Base-by-base conservation (phyloP, 1,140 invertebrate genomes). In the Ylistrum balloti region DNA sequence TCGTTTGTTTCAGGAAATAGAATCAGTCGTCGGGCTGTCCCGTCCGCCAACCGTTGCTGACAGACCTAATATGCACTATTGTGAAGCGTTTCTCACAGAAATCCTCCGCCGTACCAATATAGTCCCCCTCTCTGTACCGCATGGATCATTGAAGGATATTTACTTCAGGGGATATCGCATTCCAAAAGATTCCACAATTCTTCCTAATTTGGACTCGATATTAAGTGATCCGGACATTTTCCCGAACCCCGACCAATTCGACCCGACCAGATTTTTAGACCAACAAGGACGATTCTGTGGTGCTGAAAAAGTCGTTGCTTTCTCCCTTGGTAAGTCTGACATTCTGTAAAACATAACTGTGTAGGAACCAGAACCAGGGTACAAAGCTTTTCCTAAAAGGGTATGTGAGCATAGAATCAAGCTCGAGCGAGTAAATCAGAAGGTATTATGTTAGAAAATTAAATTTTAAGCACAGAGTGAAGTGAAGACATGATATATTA, bases 1-100 rank as follows among this genome's bases (percentile, higher is more conserved):
- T 33, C 97, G 97, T 17, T 98, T 99, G 0, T 98, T 98, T 96
- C 97, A 98, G 88, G 98, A 99, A 96, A 96, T 99, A 33, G 98
- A 99, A 92, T 74, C 89, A 88, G 89, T 89, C 7, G 88, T 93
- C 11, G 92, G 91, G 0, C 11, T 38, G 45, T 74, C 45, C 9
- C 85, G 93, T 22, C 17, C 28, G 2, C 90, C 91, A 0, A 91
- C 85, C 22, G 35, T 93, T 35, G 87, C 87, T 0, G 93, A 93
- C 90, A 90, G 88, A 33, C 28, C 90, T 5, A 35, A 87, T 5
- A 88, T 93, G 20, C 86, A 87, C 32, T 93, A 92, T 56, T 32
- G 92, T 33, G 91, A 92, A 20, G 93, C 93, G 32, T 87, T 91
- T 20, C 88, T 93, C 33, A 90, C 86, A 48, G 93, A 93, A 85